phyloP scores from a whole-genome alignment of 2,888 invertebrate species.

The Drepanosiphum platanoidis region DNA sequence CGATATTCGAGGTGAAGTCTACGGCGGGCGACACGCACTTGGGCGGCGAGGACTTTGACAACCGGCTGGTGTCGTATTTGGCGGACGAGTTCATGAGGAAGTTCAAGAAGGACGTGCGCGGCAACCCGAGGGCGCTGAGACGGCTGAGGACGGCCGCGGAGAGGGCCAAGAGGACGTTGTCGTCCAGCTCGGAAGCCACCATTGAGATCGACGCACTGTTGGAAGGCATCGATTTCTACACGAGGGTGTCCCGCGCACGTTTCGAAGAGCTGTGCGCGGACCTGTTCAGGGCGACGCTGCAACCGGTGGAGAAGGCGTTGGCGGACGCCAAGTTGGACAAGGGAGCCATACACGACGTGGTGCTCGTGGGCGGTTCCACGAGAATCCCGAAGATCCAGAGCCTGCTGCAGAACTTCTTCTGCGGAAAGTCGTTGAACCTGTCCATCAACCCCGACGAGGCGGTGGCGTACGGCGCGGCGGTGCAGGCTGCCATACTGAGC shows the following conservation, averaged over 20 bases:
- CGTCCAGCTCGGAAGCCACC: slow-evolving; percentile 70
- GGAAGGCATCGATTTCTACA: slow-evolving; percentile 72
- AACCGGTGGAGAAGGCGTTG: slow-evolving; percentile 82
- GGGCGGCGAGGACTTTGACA: slow-evolving; percentile 76
- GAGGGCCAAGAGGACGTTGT: slow-evolving; percentile 70
- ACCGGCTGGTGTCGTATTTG: slow-evolving; percentile 72
- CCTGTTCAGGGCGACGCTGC: slow-evolving; percentile 77
- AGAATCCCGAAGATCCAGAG: slow-evolving; percentile 82
- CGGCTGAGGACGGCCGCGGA: slow-evolving; percentile 70
- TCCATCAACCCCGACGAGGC: slow-evolving; percentile 85
- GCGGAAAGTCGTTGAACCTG: slow-evolving; percentile 76
- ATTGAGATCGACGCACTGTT: slow-evolving; percentile 70
- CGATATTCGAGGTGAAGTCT: slow-evolving; percentile 83
- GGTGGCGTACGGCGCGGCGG: slow-evolving; percentile 81
- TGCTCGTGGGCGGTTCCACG: slow-evolving; percentile 83
- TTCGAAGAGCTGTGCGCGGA: slow-evolving; percentile 81
- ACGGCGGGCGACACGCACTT: slow-evolving; percentile 88
- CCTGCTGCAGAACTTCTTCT: slow-evolving; percentile 75
- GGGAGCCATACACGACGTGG: slow-evolving; percentile 78
- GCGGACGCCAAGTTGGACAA: slow-evolving; percentile 83
- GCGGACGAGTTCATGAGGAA: slow-evolving; percentile 72
- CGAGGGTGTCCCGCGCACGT: slow-evolving; percentile 77
- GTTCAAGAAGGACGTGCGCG: slow-evolving; percentile 69
- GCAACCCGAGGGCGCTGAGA: slow-evolving; percentile 69
- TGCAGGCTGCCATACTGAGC: slow-evolving; percentile 78